Evolutionary conservation across 2,888 invertebrate genomes (phyloP).

Genomic region (Metopia argyrocephala): DNA sequence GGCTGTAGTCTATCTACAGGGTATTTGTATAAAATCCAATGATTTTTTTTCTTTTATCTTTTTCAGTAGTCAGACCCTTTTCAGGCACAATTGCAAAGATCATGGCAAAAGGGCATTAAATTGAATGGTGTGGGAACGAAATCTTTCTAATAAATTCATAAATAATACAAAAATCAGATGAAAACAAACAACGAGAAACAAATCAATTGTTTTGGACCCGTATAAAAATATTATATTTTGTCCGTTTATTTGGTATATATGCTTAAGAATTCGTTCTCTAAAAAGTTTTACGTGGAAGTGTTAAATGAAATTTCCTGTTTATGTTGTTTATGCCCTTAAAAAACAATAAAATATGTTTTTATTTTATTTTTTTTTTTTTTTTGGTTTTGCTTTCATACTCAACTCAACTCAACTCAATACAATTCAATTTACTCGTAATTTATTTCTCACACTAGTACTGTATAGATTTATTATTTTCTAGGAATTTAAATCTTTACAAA

Average conservation of each 20-base stretch:
- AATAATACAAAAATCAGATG: not conserved
- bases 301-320: conserved; percentile 60
- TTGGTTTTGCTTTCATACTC: not conserved
- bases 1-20: conserved; percentile 6
- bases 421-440: no score
- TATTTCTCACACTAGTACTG: conserved; percentile 45
- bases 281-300: conserved; percentile 52
- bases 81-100: conserved; percentile 43
- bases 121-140: conserved; percentile 57
- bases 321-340: not conserved
- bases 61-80: conserved; percentile 48
- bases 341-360: conserved; percentile 3
- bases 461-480: conserved; percentile 38
- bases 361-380: not conserved
- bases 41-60: not conserved
- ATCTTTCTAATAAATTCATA: conserved; percentile 53
- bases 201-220: conserved; percentile 46
- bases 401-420: no score
- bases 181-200: not conserved
- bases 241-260: conserved; percentile 46
- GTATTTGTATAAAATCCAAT: not conserved
- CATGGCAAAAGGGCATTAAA: conserved; percentile 44
- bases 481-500: conserved; percentile 21
- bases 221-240: conserved; percentile 23
- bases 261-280: not conserved